A percentile compares a stretch with the other conserved stretches of the same genome.
Evolutionary conservation across 2,113 vertebrate species (phyloP).

Genomic region (Urocolius indicus): DNA sequence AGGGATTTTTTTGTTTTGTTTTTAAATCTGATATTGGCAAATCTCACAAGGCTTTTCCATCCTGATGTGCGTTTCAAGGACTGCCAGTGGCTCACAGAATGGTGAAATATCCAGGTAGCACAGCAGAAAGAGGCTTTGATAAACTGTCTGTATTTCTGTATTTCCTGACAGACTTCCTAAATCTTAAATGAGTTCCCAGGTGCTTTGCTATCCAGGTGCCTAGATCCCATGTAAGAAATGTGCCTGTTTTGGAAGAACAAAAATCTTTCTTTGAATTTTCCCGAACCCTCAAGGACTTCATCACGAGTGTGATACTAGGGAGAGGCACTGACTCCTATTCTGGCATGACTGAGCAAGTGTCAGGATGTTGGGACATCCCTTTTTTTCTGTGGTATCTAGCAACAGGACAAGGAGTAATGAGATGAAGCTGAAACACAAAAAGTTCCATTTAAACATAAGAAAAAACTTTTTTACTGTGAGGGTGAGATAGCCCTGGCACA

Average conservation of each 20-base stretch:
- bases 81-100: neutral
- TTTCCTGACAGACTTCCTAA: neutral
- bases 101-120: neutral
- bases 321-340: neutral
- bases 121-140: neutral
- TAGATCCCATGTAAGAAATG: neutral
- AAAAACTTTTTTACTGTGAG: no score
- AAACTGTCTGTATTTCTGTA: neutral
- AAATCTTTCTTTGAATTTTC: neutral
- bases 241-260: neutral
- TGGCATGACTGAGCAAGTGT: rapidly evolving
- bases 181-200: neutral
- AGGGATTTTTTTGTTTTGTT: neutral
- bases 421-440: no score
- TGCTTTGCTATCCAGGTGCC: neutral
- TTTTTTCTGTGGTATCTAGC: no score
- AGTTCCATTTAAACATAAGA: no score
- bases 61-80: neutral
- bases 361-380: no score
- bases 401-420: no score
- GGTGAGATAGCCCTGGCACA: no score
- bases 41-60: neutral
- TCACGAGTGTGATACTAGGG: rapidly evolving
- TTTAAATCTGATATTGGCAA: neutral
- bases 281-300: neutral